A percentile compares a stretch with the other conserved stretches of the same genome.
Conservation (phyloP, 2,888 invertebrate species). For the Oscheius sp. region DNA sequence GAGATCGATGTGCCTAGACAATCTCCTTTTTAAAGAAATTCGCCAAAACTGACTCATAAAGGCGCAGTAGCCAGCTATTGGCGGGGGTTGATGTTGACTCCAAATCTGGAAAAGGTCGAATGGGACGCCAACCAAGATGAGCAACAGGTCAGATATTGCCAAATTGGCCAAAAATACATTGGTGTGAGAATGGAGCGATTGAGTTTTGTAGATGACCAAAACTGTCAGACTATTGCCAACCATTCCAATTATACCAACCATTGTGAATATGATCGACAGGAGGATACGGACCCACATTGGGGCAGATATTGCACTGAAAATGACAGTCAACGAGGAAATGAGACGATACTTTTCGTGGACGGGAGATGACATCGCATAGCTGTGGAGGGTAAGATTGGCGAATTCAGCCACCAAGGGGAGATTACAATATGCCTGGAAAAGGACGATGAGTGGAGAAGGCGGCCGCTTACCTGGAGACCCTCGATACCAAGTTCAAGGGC, state of each 20-base stretch:
- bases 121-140: slow-evolving; percentile 70
- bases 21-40: background rate
- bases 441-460: background rate
- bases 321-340: background rate
- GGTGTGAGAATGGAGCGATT: slow-evolving; percentile 68
- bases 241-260: slow-evolving; percentile 66
- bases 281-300: slow-evolving; percentile 49
- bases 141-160: slow-evolving; percentile 61
- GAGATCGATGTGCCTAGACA: slow-evolving; percentile 67
- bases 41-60: slow-evolving; percentile 53
- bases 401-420: slow-evolving; percentile 31
- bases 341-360: slow-evolving; percentile 14
- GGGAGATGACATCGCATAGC: slow-evolving; percentile 3
- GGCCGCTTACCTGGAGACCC: slow-evolving; percentile 3
- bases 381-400: slow-evolving; percentile 31
- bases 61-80: slow-evolving; percentile 67
- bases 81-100: slow-evolving; percentile 56
- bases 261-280: slow-evolving; percentile 61
- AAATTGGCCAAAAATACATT: slow-evolving; percentile 71
- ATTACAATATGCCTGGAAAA: slow-evolving; percentile 22
- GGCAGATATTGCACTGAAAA: slow-evolving; percentile 10
- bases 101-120: slow-evolving; percentile 70
- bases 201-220: slow-evolving; percentile 59
- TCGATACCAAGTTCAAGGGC: slow-evolving; percentile 26
- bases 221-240: slow-evolving; percentile 69